Evolutionary conservation across 2,888 invertebrate genomes (phyloP), one percentile per base, ranked within the genome.

Genomic region (Nipponacmea schrenckii): DNA sequence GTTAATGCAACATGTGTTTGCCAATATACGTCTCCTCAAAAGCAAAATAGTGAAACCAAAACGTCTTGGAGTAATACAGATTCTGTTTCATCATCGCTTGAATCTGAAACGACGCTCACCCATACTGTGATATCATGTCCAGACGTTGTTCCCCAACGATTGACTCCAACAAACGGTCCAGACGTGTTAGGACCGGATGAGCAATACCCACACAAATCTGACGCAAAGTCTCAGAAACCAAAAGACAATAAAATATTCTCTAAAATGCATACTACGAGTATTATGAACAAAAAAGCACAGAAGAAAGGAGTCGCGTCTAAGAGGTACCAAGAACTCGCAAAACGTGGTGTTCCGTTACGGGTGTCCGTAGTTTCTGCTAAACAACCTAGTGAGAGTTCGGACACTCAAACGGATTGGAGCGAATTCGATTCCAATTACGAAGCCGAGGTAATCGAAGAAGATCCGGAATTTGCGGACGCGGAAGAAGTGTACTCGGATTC

Each of bases 261-360:
- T 2, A 64, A 64, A 31, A 64, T 64, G 24, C 64, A 46, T n/a
- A 27, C 46, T 2, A 64, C 63, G 27, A 46, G 45, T 46, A 31
- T 46, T 10, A 46, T 46, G 63, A 46, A 69, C 24, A 64, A 46
- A 26, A 50, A 46, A 26, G 48, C 24, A 7, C 20, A 64, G 27
- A 62, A 67, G 17, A n/a, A 67, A 45, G 67, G 72, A 31, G 73
- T 71, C 24, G 80, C 81, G 5, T 74, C 75, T 4, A 80, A 78
- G 67, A 76, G 83, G 27, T 85, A 85, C 70, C 70, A 81, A 20
- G 82, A 83, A 74, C 76, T 85, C 14, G 77, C 81, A 3, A 80
- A 80, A 64, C 80, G 80, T 68, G 85, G 84, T 0, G 83, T 85
- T 24, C 84, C 84, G n/a, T 67, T 85, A 26, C 70, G 83, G 48